Evolutionary conservation across 2,113 vertebrate species (phyloP).

Genomic region (Mastomys natalensis): DNA sequence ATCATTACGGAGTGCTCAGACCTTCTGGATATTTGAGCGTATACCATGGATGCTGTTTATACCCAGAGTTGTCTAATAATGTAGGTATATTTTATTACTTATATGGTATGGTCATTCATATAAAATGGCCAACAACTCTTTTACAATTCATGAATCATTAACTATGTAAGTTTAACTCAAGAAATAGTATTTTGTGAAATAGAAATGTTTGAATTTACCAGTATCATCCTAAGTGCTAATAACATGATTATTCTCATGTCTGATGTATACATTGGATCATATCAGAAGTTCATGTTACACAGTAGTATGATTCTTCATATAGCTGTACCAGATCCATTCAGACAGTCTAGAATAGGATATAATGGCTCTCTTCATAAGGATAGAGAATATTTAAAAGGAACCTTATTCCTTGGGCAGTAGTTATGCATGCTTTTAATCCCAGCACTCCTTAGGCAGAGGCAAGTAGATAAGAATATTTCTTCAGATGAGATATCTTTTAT

Average conservation of each 20-base stretch:
- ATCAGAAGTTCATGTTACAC: background rate
- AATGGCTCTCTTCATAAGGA: background rate
- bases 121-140: constrained; percentile 27
- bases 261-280: background rate
- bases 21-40: background rate
- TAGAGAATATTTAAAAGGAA: background rate
- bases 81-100: background rate
- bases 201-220: constrained; percentile 3
- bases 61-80: background rate
- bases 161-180: constrained; percentile 6
- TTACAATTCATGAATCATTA: background rate
- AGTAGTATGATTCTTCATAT: background rate
- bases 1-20: background rate
- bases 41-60: background rate
- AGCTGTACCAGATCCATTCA: background rate
- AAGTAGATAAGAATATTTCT: background rate
- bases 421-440: background rate
- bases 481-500: background rate
- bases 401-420: background rate
- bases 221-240: background rate
- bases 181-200: background rate
- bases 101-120: background rate
- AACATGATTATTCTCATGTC: background rate
- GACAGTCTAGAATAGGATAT: background rate
- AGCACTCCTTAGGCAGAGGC: too few species aligned